Evolutionary conservation across 2,797 vertebrate genomes (phyloP).

Genomic region (Cygnus olor): DNA sequence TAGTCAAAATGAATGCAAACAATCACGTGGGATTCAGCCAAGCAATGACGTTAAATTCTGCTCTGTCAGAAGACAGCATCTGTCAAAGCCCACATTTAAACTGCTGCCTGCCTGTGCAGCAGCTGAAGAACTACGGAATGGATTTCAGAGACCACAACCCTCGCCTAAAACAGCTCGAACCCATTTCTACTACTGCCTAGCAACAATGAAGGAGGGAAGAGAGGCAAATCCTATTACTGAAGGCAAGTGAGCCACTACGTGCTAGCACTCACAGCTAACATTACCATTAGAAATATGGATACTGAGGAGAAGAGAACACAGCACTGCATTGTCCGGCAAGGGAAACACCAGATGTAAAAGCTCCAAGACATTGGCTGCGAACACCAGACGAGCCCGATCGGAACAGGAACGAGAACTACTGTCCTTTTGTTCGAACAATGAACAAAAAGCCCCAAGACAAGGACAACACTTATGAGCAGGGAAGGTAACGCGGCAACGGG

Average conservation of each 20-base stretch:
- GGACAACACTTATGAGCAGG: constrained; percentile 51
- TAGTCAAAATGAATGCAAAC: constrained; percentile 84
- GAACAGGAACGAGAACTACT: background rate
- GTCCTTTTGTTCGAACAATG: constrained; percentile 70
- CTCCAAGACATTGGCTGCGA: constrained; percentile 57
- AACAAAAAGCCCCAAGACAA: constrained; percentile 56
- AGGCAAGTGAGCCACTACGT: constrained; percentile 54
- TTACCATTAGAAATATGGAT: constrained; percentile 79
- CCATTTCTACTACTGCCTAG: constrained; percentile 79
- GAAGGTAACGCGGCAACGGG: constrained; percentile 67
- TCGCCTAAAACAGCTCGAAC: constrained; percentile 43
- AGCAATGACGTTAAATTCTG: constrained; percentile 86
- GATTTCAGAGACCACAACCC: constrained; percentile 74
- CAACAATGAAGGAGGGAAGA: constrained; percentile 73
- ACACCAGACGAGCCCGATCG: constrained; percentile 32
- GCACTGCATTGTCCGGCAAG: constrained; percentile 78
- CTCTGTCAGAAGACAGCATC: constrained; percentile 87
- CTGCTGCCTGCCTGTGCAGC: constrained; percentile 83
- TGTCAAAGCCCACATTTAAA: constrained; percentile 87
- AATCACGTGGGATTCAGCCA: constrained; percentile 84
- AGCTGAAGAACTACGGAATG: constrained; percentile 75
- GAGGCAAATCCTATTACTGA: constrained; percentile 72
- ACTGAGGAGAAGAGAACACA: constrained; percentile 74
- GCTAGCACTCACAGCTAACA: constrained; percentile 62
- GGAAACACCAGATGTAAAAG: constrained; percentile 73